Evolutionary conservation across 2,113 vertebrate genomes (phyloP).

Genomic region (Colinus virginianus): DNA sequence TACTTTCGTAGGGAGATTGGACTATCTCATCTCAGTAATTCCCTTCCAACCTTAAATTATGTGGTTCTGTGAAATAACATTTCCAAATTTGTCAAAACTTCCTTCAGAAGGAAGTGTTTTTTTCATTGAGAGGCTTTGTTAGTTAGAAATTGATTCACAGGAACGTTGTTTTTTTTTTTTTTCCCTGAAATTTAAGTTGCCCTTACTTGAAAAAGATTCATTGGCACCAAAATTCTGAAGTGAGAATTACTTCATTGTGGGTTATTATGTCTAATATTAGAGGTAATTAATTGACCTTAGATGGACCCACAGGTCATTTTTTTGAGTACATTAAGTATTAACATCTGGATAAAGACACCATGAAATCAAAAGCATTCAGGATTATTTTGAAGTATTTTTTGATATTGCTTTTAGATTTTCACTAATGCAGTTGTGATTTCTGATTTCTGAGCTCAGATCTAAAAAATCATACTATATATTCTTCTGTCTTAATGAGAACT

Average conservation of each 20-base stretch:
- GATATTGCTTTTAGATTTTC: background rate
- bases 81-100: background rate
- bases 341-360: background rate
- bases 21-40: background rate
- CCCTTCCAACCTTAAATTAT: background rate
- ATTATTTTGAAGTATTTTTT: slow-evolving; percentile 36
- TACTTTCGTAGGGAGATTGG: background rate
- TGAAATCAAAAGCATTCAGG: slow-evolving; percentile 24
- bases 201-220: background rate
- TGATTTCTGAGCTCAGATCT: background rate
- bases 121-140: background rate
- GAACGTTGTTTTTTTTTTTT: background rate
- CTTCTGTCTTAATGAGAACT: too few relatives aligned
- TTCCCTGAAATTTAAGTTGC: slow-evolving; percentile 35
- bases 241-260: background rate
- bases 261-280: background rate
- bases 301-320: accelerated
- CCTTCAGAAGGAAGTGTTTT: background rate
- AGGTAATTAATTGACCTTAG: background rate
- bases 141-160: background rate
- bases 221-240: background rate
- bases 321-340: background rate
- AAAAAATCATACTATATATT: background rate
- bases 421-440: background rate
- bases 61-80: background rate